Base-by-base conservation (phyloP, 1,140 invertebrate species). In the Eueides isabella region DNA sequence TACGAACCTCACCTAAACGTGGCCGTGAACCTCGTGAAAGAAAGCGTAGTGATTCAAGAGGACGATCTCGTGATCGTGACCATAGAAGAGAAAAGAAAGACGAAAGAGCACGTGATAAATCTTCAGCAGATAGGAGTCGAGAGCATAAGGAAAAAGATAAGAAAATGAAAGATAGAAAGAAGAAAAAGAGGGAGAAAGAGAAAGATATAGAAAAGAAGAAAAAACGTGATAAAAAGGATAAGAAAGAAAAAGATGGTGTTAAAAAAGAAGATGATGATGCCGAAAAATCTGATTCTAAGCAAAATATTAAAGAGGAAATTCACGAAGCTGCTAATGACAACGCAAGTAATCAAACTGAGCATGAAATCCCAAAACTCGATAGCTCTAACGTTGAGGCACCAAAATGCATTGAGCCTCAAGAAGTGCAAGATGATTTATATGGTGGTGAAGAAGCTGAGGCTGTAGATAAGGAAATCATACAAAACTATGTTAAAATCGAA, bases 141-240 rank as follows among this genome's bases (percentile, higher is more conserved):
- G 87, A 92, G 62, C 85, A 91, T 72, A 93, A 93, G 85, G 87
- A 93, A 66, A 86, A 90, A 78, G 84, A 94, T 73, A 93, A 93
- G 75, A 93, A 94, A 74, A 81, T 91, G 19, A 93, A 93, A 80
- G 90, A 93, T 55, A 88, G 92, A 70, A 92, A 93, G 73, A 94
- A 87, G 76, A 92, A 93, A 78, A 90, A 92, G 75, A 85, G 87
- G 70, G 88, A 92, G 82, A 92, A 92, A 72, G 93, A 94, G 82
- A 93, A 94, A 75, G 89, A 92, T 64, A 72, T 67, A 12, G 89
- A 93, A 75, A 93, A 93, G 76, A 93, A 92, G 75, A 92, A 91
- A 72, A 93, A 90, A 81, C 89, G 88, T 29, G 93, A 94, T 61
- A 94, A 92, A 75, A 93, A 91, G 72, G 92, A 93, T 11, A 94